Evolutionary conservation across 2,888 invertebrate genomes (phyloP).

Genomic region (Blastobasis adustella): DNA sequence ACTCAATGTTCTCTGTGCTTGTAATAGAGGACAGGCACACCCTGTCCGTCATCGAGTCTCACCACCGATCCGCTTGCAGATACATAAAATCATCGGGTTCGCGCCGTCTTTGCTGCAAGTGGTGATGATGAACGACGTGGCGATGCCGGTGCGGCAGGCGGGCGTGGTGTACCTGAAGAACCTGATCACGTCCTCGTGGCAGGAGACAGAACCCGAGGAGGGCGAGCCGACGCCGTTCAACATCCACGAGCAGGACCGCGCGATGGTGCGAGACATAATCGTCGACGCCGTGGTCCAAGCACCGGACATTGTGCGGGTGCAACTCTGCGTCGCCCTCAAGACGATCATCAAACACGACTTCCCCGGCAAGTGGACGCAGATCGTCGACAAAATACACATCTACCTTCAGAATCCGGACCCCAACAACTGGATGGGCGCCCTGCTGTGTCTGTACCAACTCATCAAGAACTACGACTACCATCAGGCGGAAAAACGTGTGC

Average conservation of each 20-base stretch:
- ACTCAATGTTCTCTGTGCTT: too few species aligned
- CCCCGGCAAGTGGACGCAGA: slow-evolving; percentile 95
- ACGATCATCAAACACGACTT: slow-evolving; percentile 97
- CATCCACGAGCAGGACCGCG: slow-evolving; percentile 97
- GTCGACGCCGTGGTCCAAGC: slow-evolving; percentile 97
- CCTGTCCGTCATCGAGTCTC: too few species aligned
- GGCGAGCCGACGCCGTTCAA: slow-evolving; percentile 86
- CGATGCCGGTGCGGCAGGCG: slow-evolving; percentile 95
- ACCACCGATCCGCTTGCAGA: slow-evolving; percentile 34
- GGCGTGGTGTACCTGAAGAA: slow-evolving; percentile 98
- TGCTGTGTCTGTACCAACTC: slow-evolving; percentile 93
- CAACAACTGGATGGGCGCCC: slow-evolving; percentile 91
- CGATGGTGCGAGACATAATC: slow-evolving; percentile 92
- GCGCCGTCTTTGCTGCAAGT: slow-evolving; percentile 94
- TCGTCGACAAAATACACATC: slow-evolving; percentile 95
- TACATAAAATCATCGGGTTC: slow-evolving; percentile 91
- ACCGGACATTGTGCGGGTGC: slow-evolving; percentile 92
- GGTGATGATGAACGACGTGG: slow-evolving; percentile 91
- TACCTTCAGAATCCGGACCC: slow-evolving; percentile 94
- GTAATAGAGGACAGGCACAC: too few species aligned
- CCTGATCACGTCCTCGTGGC: slow-evolving; percentile 91
- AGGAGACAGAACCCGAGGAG: slow-evolving; percentile 84
- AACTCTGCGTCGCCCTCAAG: slow-evolving; percentile 93
- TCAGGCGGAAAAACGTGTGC: slow-evolving; percentile 89
- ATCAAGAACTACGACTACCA: slow-evolving; percentile 96